Conservation (phyloP, 2,888 invertebrate genomes). For the Watsonalla cultraria region DNA sequence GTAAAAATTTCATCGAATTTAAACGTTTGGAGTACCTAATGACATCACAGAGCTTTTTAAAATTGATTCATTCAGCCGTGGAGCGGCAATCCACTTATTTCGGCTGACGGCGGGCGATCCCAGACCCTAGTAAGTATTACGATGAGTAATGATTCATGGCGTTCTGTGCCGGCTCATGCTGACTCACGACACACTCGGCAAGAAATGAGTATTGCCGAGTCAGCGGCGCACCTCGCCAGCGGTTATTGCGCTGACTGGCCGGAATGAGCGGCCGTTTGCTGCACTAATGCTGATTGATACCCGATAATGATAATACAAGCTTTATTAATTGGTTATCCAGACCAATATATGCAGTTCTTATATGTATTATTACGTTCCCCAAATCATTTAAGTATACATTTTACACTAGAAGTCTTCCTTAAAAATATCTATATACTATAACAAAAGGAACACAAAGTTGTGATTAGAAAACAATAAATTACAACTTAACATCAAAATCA, state of each 20-base stretch:
- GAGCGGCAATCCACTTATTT: slow-evolving; percentile 72
- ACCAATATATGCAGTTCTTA: not conserved
- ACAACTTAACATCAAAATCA: not conserved
- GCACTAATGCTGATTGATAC: slow-evolving; percentile 62
- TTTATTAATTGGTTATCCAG: slow-evolving; percentile 10
- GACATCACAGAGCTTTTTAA: slow-evolving; percentile 51
- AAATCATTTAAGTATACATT: too few species aligned
- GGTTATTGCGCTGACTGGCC: slow-evolving; percentile 60
- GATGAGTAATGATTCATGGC: slow-evolving; percentile 59
- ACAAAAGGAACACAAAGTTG: too few species aligned
- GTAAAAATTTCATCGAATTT: slow-evolving; percentile 24
- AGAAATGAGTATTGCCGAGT: slow-evolving; percentile 40
- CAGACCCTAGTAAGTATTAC: slow-evolving; percentile 49
- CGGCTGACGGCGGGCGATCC: slow-evolving; percentile 59
- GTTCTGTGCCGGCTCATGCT: slow-evolving; percentile 42
- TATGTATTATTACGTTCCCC: too few species aligned
- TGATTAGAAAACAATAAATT: too few species aligned
- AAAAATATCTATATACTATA: too few species aligned
- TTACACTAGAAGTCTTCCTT: too few species aligned
- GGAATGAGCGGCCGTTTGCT: slow-evolving; percentile 39
- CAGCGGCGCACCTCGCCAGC: slow-evolving; percentile 49
- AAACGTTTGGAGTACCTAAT: slow-evolving; percentile 22
- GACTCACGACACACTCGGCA: slow-evolving; percentile 56
- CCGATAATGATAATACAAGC: slow-evolving; percentile 40
- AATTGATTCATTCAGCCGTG: slow-evolving; percentile 61